Evolutionary conservation across 1,140 invertebrate species (phyloP).

Genomic region (Macrotrachela quadricornifera): DNA sequence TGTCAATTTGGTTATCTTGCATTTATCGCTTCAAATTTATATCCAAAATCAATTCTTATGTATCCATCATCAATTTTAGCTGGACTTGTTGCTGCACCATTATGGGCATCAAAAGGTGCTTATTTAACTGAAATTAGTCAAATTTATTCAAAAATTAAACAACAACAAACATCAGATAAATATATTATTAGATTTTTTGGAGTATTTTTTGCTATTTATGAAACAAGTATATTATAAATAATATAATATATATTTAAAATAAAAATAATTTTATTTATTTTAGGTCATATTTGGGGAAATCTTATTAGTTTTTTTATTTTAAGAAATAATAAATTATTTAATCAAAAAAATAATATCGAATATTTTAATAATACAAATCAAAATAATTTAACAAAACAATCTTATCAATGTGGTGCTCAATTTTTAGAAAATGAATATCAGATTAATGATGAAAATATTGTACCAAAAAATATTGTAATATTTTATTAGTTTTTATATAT

Average conservation of each 20-base stretch:
- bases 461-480: no score
- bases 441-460: no score
- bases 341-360: no score
- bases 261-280: not conserved
- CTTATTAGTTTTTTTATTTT: constrained; percentile 73
- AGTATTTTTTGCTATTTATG: constrained; percentile 90
- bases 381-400: no score
- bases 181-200: constrained; percentile 86
- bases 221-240: constrained; percentile 35
- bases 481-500: no score
- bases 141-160: constrained; percentile 37
- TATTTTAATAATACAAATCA: no score
- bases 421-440: no score
- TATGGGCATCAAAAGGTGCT: constrained; percentile 86
- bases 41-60: constrained; percentile 42
- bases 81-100: constrained; percentile 58
- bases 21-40: constrained; percentile 78
- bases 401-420: no score
- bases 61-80: not conserved
- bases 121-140: constrained; percentile 77
- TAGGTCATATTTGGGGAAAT: constrained; percentile 50
- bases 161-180: constrained; percentile 48
- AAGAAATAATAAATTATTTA: no score
- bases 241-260: no score
- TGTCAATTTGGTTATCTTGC: constrained; percentile 74